Percentiles rank a stretch among this genome's conserved stretches.
Conservation (phyloP, 2,113 vertebrate genomes). For the Bombycilla garrulus region DNA sequence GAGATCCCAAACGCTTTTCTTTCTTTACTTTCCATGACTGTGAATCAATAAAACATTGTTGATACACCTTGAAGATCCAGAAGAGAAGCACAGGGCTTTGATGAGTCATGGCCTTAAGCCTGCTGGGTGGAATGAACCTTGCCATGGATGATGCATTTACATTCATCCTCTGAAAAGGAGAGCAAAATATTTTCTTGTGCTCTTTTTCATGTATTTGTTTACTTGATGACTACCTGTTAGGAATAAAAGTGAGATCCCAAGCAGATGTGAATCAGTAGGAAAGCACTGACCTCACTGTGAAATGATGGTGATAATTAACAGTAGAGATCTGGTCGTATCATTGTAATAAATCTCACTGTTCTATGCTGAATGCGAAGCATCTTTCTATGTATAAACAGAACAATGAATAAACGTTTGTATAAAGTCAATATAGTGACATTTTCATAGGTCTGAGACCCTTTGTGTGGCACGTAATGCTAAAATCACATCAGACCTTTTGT, state of each 20-base stretch:
- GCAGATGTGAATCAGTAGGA: neutral
- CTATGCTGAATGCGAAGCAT: neutral
- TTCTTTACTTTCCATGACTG: constrained; percentile 40
- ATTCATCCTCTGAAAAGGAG: neutral
- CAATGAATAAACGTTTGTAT: neutral
- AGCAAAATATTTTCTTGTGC: constrained; percentile 25
- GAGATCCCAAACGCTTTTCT: neutral
- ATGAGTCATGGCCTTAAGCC: constrained; percentile 60
- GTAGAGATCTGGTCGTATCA: neutral
- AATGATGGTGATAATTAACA: neutral
- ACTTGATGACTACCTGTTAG: neutral
- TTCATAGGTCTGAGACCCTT: constrained; percentile 53
- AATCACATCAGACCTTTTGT: constrained; percentile 58
- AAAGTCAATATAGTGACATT: constrained; percentile 52
- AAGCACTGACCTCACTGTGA: neutral
- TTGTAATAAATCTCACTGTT: neutral
- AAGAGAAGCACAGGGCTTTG: constrained; percentile 31
- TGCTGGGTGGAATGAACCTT: constrained; percentile 18
- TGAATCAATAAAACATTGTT: constrained; percentile 49
- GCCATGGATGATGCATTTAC: constrained; percentile 15
- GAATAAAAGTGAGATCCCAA: neutral
- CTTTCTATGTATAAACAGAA: neutral
- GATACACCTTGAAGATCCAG: constrained; percentile 41
- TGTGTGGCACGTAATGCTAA: neutral
- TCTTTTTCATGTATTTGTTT: constrained; percentile 28